These are phyloP conservation scores for Cervus canadensis DNA, from an alignment of 2,113 vertebrate genomes.

Conservation along the genomic window DNA sequence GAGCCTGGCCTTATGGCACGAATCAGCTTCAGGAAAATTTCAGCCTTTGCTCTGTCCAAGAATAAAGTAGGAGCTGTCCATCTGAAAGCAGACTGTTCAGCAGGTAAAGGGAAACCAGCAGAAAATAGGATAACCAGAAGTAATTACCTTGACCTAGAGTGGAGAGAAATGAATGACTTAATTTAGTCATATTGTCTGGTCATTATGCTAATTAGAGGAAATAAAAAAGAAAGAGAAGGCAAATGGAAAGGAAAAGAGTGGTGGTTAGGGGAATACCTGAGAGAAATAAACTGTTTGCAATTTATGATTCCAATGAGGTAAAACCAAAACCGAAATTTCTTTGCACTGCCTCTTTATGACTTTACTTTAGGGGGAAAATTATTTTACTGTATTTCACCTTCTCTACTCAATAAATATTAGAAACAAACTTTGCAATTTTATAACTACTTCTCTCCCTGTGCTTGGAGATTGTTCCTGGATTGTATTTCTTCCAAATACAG, in stretches of 20 bases:
- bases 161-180: constrained; percentile 24
- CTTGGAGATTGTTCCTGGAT: background rate
- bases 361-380: background rate
- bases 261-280: background rate
- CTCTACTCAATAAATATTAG: constrained; percentile 33
- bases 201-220: constrained; percentile 9
- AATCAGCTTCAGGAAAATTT: background rate
- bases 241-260: background rate
- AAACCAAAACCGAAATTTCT: constrained; percentile 12
- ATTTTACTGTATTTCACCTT: constrained; percentile 22
- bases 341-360: background rate
- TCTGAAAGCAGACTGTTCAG: background rate
- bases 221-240: constrained; percentile 12
- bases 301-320: background rate
- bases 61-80: background rate
- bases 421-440: constrained; percentile 17
- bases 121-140: background rate
- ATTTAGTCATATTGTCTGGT: constrained; percentile 20
- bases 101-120: background rate
- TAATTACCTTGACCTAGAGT: constrained; percentile 7
- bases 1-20: background rate
- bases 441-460: background rate
- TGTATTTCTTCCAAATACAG: constrained; percentile 26
- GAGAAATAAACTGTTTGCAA: background rate
- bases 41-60: background rate